phyloP scores from a whole-genome alignment of 2,113 vertebrate genomes.

The Rattus norvegicus region GRCr8 NC_086020.1:229067001-229067500 shows the following conservation, averaged over 20 bases:
- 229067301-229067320: slow-evolving; percentile 1
- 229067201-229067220: background rate
- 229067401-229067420: background rate
- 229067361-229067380: background rate
- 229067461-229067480: background rate
- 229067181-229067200: background rate
- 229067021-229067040: background rate
- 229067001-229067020: background rate
- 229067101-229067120: background rate
- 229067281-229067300: background rate
- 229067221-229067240: background rate
- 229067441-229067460: background rate
- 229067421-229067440: background rate
- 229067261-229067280: slow-evolving; percentile 1
- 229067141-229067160: background rate
- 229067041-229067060: background rate
- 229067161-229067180: too few relatives aligned
- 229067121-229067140: background rate
- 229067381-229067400: background rate
- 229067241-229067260: background rate
- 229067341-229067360: background rate
- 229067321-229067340: background rate
- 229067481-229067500: background rate
- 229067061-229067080: background rate
- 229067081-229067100: background rate